Percentiles rank a stretch among this genome's conserved stretches.
Evolutionary conservation across 2,113 vertebrate genomes (phyloP).

Genomic region (Isichthys henryi): DNA sequence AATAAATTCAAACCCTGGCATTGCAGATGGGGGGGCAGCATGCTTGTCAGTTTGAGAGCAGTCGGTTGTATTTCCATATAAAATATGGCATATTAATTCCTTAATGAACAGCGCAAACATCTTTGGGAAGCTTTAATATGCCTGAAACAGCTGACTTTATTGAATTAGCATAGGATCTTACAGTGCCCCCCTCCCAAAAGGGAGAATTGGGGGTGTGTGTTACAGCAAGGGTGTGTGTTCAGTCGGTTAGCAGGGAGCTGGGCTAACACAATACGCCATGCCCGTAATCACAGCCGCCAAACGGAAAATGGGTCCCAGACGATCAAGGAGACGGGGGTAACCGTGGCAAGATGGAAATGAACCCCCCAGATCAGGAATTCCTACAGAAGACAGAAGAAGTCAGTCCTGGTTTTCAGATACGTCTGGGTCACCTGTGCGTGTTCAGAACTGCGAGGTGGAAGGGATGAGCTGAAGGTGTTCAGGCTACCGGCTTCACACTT

Average conservation of each 20-base stretch:
- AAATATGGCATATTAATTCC: constrained; percentile 25
- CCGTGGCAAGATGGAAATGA: too few relatives aligned
- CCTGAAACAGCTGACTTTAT: constrained; percentile 24
- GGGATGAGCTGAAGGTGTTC: not conserved
- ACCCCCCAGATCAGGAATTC: not conserved
- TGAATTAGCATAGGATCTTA: constrained; percentile 24
- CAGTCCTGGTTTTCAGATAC: not conserved
- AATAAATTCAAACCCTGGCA: not conserved
- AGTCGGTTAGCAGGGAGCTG: not conserved
- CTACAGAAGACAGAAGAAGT: not conserved
- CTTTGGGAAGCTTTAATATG: constrained; percentile 21
- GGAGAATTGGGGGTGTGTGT: constrained; percentile 13
- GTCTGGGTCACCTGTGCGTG: not conserved
- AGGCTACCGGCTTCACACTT: not conserved
- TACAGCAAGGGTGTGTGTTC: constrained; percentile 21
- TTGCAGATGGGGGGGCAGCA: not conserved
- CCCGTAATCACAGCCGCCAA: not conserved
- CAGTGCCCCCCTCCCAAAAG: not conserved
- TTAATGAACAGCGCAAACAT: constrained; percentile 27
- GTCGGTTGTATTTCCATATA: constrained; percentile 13
- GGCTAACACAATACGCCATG: not conserved
- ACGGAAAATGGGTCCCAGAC: not conserved
- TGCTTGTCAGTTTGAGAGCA: not conserved
- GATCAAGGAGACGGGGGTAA: not conserved
- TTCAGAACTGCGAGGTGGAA: not conserved